Base-by-base conservation (phyloP, 1,140 invertebrate species). In the Papilio dardanus region DNA sequence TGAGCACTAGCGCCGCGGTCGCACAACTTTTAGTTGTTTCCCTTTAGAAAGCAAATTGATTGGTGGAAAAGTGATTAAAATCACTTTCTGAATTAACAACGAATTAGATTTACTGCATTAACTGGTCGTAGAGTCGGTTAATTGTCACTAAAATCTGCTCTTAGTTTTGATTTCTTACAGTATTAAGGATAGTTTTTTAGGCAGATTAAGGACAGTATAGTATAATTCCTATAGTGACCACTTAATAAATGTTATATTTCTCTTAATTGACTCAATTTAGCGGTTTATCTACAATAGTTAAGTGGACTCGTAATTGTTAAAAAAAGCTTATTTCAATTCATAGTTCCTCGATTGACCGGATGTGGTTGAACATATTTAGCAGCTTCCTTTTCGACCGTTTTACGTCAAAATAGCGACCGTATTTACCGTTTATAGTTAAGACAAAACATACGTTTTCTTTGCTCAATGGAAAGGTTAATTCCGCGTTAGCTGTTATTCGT, bases 1-100 rank as follows among this genome's bases (percentile, higher is more conserved):
- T 74, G 76, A 79, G 30, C 76, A 76, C 76, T 81, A 54, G n/a
- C 24, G 40, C 54, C 68, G 69, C 28, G 42, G 46, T 46, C 30
- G 46, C 30, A 19, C 12, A 19, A 71, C 65, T 35, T 37, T 37
- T 40, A 6, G 21, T n/a, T n/a, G n/a, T n/a, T n/a, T n/a, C n/a
- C n/a, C n/a, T n/a, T n/a, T n/a, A n/a, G 24, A 58, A 58, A 58
- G 10, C 46, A 50, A 1, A 19, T n/a, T 19, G 10, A 58, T 58
- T 28, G 28, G 54, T 58, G 12, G 2, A 58, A 58, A 14, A 2
- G 4, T 1, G 35, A 10, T n/a, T n/a, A n/a, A n/a, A n/a, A n/a
- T n/a, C n/a, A n/a, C n/a, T n/a, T n/a, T n/a, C n/a, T n/a, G n/a
- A n/a, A n/a, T n/a, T n/a, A n/a, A n/a, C n/a, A n/a, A n/a, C n/a